Evolutionary conservation across 1,140 invertebrate species (phyloP).

Genomic region (Drosophila dunni): DNA sequence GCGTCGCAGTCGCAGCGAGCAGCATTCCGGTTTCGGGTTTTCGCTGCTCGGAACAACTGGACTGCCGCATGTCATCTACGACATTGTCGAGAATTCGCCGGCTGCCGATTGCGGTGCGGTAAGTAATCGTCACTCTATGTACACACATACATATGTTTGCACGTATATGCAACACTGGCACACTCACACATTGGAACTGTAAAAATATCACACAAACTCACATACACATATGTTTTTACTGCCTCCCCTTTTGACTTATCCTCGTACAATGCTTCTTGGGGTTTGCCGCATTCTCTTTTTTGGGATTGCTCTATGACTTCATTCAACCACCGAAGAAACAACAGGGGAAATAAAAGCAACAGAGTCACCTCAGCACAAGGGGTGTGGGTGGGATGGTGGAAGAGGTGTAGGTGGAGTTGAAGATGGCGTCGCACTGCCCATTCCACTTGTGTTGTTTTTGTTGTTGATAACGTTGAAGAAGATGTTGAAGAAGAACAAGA

Average conservation of each 20-base stretch:
- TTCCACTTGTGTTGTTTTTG: neutral
- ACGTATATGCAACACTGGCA: neutral
- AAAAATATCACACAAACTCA: slow-evolving; percentile 59
- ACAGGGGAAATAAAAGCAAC: neutral
- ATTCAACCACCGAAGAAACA: slow-evolving; percentile 33
- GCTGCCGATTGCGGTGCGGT: slow-evolving; percentile 95
- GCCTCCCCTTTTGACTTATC: neutral
- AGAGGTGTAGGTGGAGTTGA: neutral
- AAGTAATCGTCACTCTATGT: slow-evolving; percentile 83
- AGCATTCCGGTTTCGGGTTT: slow-evolving; percentile 94
- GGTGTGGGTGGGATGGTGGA: neutral
- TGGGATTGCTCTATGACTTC: slow-evolving; percentile 48
- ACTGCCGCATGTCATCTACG: slow-evolving; percentile 95
- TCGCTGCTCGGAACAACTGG: slow-evolving; percentile 94
- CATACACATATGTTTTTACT: slow-evolving; percentile 16
- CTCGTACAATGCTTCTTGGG: slow-evolving; percentile 1
- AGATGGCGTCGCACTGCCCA: neutral
- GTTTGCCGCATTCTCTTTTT: slow-evolving; percentile 26
- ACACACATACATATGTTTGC: slow-evolving; percentile 13
- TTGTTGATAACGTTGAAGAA: slow-evolving; percentile 26
- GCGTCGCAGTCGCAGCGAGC: slow-evolving; percentile 88
- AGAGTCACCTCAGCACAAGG: neutral
- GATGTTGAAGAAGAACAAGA: slow-evolving; percentile 3
- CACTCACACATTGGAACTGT: slow-evolving; percentile 47
- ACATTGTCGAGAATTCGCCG: slow-evolving; percentile 95